Percentiles rank a stretch among this genome's conserved stretches.
Conservation (phyloP, 2,797 vertebrate species). For the Epinephelus malabaricus region DNA sequence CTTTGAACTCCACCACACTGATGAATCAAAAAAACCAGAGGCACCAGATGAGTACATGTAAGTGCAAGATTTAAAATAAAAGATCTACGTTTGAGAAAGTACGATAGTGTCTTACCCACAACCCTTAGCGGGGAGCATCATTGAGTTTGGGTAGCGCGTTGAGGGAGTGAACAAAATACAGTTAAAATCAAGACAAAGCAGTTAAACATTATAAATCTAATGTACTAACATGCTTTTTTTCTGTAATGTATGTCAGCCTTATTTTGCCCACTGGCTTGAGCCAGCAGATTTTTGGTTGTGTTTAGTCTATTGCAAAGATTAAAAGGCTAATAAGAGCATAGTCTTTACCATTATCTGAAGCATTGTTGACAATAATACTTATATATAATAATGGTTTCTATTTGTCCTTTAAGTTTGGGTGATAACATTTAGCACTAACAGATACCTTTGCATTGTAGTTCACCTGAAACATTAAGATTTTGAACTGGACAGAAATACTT, state of each 20-base stretch:
- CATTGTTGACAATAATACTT: background rate
- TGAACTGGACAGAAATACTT: constrained; percentile 52
- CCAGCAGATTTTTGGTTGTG: constrained; percentile 46
- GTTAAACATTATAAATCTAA: constrained; percentile 14
- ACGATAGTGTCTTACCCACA: constrained; percentile 80
- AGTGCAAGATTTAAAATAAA: background rate
- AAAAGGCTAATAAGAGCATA: constrained; percentile 14
- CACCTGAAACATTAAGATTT: constrained; percentile 40
- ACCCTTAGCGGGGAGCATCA: constrained; percentile 69
- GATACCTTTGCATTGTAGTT: constrained; percentile 8
- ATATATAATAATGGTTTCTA: background rate
- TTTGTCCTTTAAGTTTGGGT: background rate
- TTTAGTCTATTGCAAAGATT: constrained; percentile 33
- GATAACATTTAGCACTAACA: constrained; percentile 12
- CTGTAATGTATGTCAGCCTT: constrained; percentile 34
- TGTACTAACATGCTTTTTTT: constrained; percentile 50
- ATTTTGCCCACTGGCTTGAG: constrained; percentile 46
- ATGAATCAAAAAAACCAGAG: constrained; percentile 43
- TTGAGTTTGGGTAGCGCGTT: constrained; percentile 54
- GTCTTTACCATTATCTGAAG: constrained; percentile 5
- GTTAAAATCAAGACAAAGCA: constrained; percentile 66
- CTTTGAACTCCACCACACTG: constrained; percentile 99
- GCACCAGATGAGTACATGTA: constrained; percentile 19
- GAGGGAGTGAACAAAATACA: constrained; percentile 70
- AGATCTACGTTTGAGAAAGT: background rate